Evolutionary conservation across 2,113 vertebrate species (phyloP), one percentile per base, ranked within the genome.

Genomic region (Microcebus griseorufus): DNA sequence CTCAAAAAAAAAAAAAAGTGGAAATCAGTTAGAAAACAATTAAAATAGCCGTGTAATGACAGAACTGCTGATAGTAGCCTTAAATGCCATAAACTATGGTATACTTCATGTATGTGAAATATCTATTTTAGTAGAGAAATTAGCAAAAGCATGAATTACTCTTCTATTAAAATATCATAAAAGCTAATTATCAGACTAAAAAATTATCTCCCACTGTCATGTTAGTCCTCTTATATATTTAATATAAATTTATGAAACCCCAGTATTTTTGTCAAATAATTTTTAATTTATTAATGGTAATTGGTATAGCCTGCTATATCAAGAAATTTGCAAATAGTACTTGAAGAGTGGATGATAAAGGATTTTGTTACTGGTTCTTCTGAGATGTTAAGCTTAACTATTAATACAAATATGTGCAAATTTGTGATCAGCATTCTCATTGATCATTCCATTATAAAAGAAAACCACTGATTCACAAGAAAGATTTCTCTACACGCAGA

Each of bases 201-300:
- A 89, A 51, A 67, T 86, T 65, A 70, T 80, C 9, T 92, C 53
- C 51, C 48, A 88, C 70, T 69, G 14, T 67, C 58, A 37, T 20
- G 39, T 83, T 91, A 62, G 39, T 39, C 64, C 22, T 93, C 9
- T 80, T 80, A 48, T 92, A n/a, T 14, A 58, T 58, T 58, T 58
- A 22, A 58, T 22, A 67, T n/a, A 90, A 75, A 90, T 67, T 86
- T 53, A 95, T 48, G 6, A n/a, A 90, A 93, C 48, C 69, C 67
- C 37, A 95, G 37, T 10, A 78, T 62, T 73, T 84, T 65, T 88
- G 16, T 93, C 58, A 93, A 95, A 92, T 62, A 60, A 90, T 70
- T 93, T 92, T n/a, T 81, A 92, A 87, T 53, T 73, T 78, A 79
- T 69, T 55, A 85, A 37, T 42, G 72, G 37, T 79, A 79, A 80